Percentiles rank a stretch among this genome's conserved stretches.
Evolutionary conservation across 1,140 invertebrate genomes (phyloP).

Genomic region (Anastrepha ludens): DNA sequence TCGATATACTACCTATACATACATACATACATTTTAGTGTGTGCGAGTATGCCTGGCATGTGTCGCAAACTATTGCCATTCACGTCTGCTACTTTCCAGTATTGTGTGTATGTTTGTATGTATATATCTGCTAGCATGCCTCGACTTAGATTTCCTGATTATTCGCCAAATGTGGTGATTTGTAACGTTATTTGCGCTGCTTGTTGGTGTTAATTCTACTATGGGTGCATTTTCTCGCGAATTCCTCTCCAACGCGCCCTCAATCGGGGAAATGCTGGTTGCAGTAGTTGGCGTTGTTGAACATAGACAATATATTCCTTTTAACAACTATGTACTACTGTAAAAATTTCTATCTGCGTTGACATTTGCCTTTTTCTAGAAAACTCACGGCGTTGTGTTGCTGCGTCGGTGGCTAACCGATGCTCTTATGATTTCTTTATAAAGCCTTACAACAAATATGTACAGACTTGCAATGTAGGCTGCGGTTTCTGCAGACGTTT

Average conservation of each 20-base stretch:
- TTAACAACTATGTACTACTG: neutral
- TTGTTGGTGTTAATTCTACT: conserved; percentile 32
- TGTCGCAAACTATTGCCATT: neutral
- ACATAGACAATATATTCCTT: neutral
- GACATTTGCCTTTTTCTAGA: conserved; percentile 8
- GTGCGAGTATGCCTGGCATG: neutral
- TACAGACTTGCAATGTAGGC: neutral
- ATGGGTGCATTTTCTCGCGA: conserved; percentile 2
- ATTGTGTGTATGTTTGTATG: neutral
- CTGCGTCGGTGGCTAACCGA: conserved; percentile 17
- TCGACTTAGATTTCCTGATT: conserved; percentile 44
- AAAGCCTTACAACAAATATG: neutral
- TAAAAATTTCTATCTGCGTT: neutral
- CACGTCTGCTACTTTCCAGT: neutral
- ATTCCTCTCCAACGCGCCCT: conserved; percentile 42
- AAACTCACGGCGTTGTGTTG: neutral
- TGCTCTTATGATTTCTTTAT: neutral
- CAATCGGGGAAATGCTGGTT: conserved; percentile 35
- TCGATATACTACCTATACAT: neutral
- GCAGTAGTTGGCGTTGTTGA: neutral
- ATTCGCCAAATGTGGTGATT: conserved; percentile 49
- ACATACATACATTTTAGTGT: neutral
- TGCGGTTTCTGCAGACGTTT: neutral
- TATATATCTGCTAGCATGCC: neutral
- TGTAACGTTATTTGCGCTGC: conserved; percentile 32